Evolutionary conservation across 1,140 invertebrate genomes (phyloP), one percentile per base, ranked within the genome.

Genomic region (Cyclina sinensis): DNA sequence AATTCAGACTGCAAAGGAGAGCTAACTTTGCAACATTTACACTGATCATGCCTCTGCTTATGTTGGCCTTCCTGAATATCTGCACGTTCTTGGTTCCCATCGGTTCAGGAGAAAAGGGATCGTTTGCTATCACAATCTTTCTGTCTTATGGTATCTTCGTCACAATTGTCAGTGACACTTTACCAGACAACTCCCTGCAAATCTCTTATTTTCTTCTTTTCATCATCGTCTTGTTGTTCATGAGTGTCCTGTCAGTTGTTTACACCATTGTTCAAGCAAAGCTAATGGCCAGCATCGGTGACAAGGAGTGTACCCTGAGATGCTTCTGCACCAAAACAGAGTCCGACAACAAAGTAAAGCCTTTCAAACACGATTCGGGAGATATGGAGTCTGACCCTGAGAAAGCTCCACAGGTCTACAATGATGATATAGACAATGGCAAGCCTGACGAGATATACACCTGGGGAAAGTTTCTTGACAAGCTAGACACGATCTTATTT

Each of bases 171-270:
- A 68, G 24, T 21, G 57, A 51, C 7, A 79, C 57, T 3, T 30
- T 87, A 16, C 85, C 85, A 3, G 21, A 87, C 24, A 87, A 87
- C 30, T 79, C 85, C 7, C 78, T 80, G n/a, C 78, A 80, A 39
- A n/a, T 80, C 12, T 80, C 78, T 18, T 80, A 32, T 27, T 80
- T 80, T 24, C 46, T 80, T 12, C 32, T 80, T 5, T 59, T 80
- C 35, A 27, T 80, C 21, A 59, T 32, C 12, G 46, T 68, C 43
- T 27, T 83, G 16, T 27, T 83, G 7, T n/a, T 83, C 21, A 24
- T 83, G 5, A 83, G 81, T 32, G 65, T 83, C 14, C 7, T 83
- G 3, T 83, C 81, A 0, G 81, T 83, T 3, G 1, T 80, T 27
- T 80, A 80, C 21, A 80, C 78, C 3, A 32, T 80, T 21, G 16